These are phyloP conservation scores for Drosophila fulvimacula DNA, from an alignment of 2,888 invertebrate genomes.

Conservation along the genomic window DNA sequence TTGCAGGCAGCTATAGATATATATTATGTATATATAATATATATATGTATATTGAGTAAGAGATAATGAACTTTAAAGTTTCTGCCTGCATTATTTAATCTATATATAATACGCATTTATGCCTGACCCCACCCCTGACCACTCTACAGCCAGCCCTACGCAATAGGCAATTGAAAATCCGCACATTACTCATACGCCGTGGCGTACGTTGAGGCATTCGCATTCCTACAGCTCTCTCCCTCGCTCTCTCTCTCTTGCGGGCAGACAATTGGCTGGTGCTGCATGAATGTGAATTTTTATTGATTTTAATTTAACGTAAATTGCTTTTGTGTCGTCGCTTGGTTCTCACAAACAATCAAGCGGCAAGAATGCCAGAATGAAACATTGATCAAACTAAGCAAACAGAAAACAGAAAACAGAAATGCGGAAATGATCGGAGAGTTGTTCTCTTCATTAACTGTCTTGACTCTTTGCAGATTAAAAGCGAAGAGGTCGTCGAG, in stretches of 20 bases:
- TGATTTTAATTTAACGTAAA: slow-evolving; percentile 72
- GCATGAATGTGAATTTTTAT: slow-evolving; percentile 64
- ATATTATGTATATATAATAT: too few relatives aligned
- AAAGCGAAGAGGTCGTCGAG: slow-evolving; percentile 89
- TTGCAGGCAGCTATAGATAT: slow-evolving; percentile 2
- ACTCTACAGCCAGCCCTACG: neutral
- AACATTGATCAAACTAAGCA: neutral
- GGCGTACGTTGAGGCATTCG: slow-evolving; percentile 22
- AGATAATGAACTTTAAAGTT: neutral
- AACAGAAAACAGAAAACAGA: neutral
- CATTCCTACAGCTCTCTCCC: slow-evolving; percentile 7
- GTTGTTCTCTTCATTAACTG: neutral
- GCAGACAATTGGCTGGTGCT: slow-evolving; percentile 33
- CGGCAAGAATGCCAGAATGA: slow-evolving; percentile 25
- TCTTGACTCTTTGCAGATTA: slow-evolving; percentile 86
- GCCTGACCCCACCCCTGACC: neutral
- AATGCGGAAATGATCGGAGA: slow-evolving; percentile 51
- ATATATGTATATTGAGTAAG: neutral
- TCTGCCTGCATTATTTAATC: neutral
- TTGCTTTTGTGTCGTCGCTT: slow-evolving; percentile 47
- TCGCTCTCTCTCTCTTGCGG: neutral
- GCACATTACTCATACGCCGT: slow-evolving; percentile 61
- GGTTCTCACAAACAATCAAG: slow-evolving; percentile 62
- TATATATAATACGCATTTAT: neutral
- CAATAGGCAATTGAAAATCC: slow-evolving; percentile 24